Percentiles rank a stretch among this genome's conserved stretches.
Conservation (phyloP, 2,113 vertebrate species). For the Aramus guarauna region DNA sequence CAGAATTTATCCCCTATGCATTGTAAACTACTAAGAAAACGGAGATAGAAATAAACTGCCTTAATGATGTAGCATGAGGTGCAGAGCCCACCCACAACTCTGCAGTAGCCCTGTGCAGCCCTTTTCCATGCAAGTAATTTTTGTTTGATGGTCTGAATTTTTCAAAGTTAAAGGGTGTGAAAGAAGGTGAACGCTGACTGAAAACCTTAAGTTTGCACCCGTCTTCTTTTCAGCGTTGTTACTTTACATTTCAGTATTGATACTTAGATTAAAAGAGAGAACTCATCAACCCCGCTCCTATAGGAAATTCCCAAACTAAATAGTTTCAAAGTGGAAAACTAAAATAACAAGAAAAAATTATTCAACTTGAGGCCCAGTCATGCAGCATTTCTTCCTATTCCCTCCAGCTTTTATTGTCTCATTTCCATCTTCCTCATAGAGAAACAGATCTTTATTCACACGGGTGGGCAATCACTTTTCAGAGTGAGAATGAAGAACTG, state of each 20-base stretch:
- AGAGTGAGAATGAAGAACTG: not conserved
- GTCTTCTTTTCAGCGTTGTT: not conserved
- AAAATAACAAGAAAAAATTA: not conserved
- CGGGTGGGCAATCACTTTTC: not conserved
- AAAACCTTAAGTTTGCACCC: not conserved
- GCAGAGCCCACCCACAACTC: not conserved
- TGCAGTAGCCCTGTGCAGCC: not conserved
- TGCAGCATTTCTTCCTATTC: not conserved
- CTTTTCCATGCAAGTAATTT: not conserved
- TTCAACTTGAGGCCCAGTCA: not conserved
- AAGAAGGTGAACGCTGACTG: not conserved
- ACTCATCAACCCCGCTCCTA: not conserved
- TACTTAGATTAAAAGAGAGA: not conserved
- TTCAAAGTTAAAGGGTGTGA: not conserved
- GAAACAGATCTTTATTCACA: not conserved
- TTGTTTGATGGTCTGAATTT: not conserved
- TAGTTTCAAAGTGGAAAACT: not conserved
- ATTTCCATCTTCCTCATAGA: not conserved
- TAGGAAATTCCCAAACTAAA: not conserved
- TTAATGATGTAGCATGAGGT: not conserved
- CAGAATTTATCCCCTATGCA: not conserved
- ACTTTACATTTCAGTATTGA: not conserved
- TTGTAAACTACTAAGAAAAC: slow-evolving; percentile 1
- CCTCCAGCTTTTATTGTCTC: not conserved
- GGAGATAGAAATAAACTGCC: not conserved